Evolutionary conservation across 2,113 vertebrate genomes (phyloP).

Genomic region (Cyanoramphus novaezelandiae): DNA sequence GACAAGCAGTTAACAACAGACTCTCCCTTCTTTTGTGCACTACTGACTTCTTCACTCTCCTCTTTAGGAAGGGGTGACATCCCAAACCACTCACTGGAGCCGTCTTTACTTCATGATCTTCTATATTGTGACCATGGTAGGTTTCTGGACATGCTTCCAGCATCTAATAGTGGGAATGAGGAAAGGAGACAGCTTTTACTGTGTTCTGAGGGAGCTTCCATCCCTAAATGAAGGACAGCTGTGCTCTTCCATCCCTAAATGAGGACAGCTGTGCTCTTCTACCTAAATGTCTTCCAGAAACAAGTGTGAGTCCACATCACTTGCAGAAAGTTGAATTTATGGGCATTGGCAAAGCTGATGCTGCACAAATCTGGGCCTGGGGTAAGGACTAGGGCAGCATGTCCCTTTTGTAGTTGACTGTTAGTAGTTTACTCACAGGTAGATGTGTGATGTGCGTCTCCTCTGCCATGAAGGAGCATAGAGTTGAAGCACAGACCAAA

Average conservation of each 20-base stretch:
- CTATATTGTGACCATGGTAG: slow-evolving; percentile 98
- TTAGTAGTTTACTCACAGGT: background rate
- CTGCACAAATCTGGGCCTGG: background rate
- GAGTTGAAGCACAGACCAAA: background rate
- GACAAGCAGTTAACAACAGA: background rate
- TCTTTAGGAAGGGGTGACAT: slow-evolving; percentile 92
- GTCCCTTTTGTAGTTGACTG: background rate
- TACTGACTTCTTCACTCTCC: background rate
- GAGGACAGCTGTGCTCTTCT: background rate
- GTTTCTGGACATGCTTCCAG: background rate
- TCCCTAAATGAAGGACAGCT: background rate
- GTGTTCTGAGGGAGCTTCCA: background rate
- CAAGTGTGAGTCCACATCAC: background rate
- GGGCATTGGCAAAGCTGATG: background rate
- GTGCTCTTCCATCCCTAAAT: background rate
- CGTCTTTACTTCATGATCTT: slow-evolving; percentile 99
- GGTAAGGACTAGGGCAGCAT: background rate
- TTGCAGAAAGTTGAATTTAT: background rate
- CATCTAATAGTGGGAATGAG: background rate
- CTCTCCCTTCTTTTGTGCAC: background rate
- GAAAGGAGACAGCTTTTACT: background rate
- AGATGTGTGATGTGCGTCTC: background rate
- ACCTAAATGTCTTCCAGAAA: background rate
- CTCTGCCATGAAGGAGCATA: background rate
- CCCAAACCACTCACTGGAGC: slow-evolving; percentile 95